Base-by-base conservation (phyloP, 2,797 vertebrate species). In the Mormyrus hasselquistii region DNA sequence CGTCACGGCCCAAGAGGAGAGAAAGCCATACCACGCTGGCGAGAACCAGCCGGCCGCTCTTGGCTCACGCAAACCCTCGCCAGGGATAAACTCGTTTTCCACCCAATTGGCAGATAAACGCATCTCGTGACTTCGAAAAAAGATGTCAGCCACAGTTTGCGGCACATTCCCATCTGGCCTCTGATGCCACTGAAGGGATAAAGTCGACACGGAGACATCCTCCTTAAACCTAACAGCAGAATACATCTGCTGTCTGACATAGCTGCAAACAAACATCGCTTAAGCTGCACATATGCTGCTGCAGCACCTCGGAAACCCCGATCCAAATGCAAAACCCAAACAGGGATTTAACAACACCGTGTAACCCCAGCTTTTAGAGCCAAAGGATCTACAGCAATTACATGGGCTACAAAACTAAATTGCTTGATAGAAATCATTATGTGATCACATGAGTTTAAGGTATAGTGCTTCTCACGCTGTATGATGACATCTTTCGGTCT, bases 101-200 rank as follows among this genome's bases (percentile, higher is more conserved):
- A 38, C 69, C 34, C 34, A 14, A 76, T 2, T 16, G 34, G 14
- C 14, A 41, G 69, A 38, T 76, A 76, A 76, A 76, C 29, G 4
- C 34, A 76, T 41, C 69, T 76, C 34, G 5, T 14, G 69, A 76
- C 69, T 76, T 38, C 5, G 65, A 7, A 76, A 76, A 76, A 76
- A 76, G 34, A 76, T 76, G 69, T 76, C 69, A 76, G 69, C 47
- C 76, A 82, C 76, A 82, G 76, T 82, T 82, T 47, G 76, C 41
- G 8, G 41, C 16, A 47, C 19, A 41, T n/a, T 47, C 76, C 76
- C 76, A 82, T 82, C 76, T 82, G 76, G 41, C 19, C 76, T 7
- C 34, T 10, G 10, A 47, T 9, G 38, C 9, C 41, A 47, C 41
- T 47, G 41, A 82, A 76, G 69, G 34, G 41, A 76, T 76, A 41